phyloP scores from a whole-genome alignment of 2,888 invertebrate genomes.

The Crematogaster levior region DNA sequence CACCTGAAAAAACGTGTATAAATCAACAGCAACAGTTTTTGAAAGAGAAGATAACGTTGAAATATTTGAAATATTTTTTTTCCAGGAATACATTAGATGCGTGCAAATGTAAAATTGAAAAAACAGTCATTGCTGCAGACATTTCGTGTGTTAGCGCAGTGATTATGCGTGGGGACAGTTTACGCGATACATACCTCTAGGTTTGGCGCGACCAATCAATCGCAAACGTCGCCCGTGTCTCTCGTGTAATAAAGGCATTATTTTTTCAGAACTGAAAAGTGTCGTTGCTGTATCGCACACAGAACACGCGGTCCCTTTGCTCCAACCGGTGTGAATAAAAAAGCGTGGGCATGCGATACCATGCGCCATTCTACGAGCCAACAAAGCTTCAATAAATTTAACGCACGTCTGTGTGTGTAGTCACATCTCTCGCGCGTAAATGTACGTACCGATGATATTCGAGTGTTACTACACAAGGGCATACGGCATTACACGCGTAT shows the following conservation, averaged over 20 bases:
- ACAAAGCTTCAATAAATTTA: slow-evolving; percentile 48
- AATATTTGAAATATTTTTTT: neutral
- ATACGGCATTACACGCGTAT: neutral
- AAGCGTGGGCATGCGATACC: slow-evolving; percentile 24
- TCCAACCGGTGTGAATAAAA: slow-evolving; percentile 40
- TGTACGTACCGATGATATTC: slow-evolving; percentile 12
- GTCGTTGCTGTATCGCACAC: slow-evolving; percentile 16
- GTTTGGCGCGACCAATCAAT: slow-evolving; percentile 18
- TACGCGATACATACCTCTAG: neutral
- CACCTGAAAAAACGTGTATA: neutral
- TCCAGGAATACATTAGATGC: neutral
- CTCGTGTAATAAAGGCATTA: slow-evolving; percentile 43
- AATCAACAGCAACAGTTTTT: neutral
- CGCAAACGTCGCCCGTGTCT: slow-evolving; percentile 8
- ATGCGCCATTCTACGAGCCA: neutral
- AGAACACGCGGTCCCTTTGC: slow-evolving; percentile 31
- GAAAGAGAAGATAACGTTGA: neutral
- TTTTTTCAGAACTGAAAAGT: slow-evolving; percentile 49
- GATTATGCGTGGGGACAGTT: neutral
- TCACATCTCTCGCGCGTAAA: neutral
- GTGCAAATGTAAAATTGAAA: neutral
- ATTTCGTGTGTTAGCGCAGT: neutral
- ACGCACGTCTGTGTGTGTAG: neutral
- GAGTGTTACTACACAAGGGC: neutral
- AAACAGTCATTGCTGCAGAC: neutral